Percentiles rank a stretch among this genome's conserved stretches.
These are phyloP conservation scores for Vireo altiloquus DNA, from an alignment of 2,113 vertebrate genomes.

Conservation along the genomic window DNA sequence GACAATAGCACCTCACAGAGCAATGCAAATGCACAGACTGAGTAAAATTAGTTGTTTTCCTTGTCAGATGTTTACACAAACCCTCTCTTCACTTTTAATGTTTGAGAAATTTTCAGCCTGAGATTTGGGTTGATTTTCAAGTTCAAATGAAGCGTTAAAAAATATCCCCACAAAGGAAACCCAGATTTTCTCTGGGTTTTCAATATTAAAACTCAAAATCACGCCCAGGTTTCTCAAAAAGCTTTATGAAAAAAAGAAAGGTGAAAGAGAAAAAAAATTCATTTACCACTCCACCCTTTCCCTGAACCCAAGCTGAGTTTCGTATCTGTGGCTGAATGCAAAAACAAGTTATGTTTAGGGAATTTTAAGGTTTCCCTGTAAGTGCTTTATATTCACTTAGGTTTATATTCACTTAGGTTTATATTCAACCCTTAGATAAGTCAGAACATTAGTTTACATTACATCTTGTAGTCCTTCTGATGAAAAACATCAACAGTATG, in stretches of 20 bases:
- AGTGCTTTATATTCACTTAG: neutral
- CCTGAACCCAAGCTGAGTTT: neutral
- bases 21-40: neutral
- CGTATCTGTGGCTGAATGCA: neutral
- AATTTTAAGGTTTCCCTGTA: neutral
- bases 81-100: neutral
- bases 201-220: neutral
- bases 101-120: neutral
- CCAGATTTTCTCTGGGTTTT: neutral
- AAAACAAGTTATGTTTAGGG: neutral
- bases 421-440: neutral
- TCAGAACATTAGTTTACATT: neutral
- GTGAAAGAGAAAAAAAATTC: fast-evolving
- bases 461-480: neutral
- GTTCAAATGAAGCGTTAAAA: neutral
- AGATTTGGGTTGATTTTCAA: neutral
- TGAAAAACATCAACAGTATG: neutral
- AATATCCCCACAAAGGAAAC: neutral
- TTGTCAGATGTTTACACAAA: neutral
- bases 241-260: neutral
- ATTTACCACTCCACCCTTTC: neutral
- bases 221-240: neutral
- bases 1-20: neutral
- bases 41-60: neutral
- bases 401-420: neutral